phyloP scores from a whole-genome alignment of 2,113 vertebrate species.

The Antechinus stuartii region DNA sequence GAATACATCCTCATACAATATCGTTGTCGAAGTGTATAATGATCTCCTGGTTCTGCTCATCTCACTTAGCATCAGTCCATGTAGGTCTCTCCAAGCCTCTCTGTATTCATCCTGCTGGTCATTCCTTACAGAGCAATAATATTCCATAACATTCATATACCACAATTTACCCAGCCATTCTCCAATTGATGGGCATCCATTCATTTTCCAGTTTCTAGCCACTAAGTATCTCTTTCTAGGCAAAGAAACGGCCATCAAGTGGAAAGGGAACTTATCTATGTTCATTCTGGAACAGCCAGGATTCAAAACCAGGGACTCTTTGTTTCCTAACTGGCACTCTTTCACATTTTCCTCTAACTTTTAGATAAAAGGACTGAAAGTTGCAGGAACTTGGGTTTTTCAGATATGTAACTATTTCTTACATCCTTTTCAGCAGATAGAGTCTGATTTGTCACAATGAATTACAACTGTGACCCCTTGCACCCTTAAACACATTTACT shows the following conservation, averaged over 20 bases:
- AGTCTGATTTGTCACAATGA: conserved; percentile 44
- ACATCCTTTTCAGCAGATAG: conserved; percentile 12
- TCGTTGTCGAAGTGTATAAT: too few species aligned
- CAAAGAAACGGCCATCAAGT: background rate
- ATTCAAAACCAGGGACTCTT: background rate
- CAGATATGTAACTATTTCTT: conserved; percentile 50
- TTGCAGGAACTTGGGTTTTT: conserved; percentile 7
- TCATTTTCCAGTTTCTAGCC: too few species aligned
- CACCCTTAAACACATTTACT: conserved; percentile 46
- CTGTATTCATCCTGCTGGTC: too few species aligned
- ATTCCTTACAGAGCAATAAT: too few species aligned
- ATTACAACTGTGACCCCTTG: conserved; percentile 49
- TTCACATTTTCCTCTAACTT: conserved; percentile 29
- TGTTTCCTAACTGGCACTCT: background rate
- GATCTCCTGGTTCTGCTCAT: too few species aligned
- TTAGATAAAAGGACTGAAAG: conserved; percentile 47
- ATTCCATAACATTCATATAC: too few species aligned
- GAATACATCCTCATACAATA: too few species aligned
- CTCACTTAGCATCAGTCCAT: too few species aligned
- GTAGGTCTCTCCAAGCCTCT: too few species aligned
- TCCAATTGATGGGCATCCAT: too few species aligned
- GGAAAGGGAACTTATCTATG: background rate
- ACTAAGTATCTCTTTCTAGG: background rate
- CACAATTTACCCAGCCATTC: too few species aligned
- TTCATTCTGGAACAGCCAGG: background rate